These are phyloP conservation scores for Julus scanicus DNA, from an alignment of 2,888 invertebrate genomes.

Conservation along the genomic window DNA sequence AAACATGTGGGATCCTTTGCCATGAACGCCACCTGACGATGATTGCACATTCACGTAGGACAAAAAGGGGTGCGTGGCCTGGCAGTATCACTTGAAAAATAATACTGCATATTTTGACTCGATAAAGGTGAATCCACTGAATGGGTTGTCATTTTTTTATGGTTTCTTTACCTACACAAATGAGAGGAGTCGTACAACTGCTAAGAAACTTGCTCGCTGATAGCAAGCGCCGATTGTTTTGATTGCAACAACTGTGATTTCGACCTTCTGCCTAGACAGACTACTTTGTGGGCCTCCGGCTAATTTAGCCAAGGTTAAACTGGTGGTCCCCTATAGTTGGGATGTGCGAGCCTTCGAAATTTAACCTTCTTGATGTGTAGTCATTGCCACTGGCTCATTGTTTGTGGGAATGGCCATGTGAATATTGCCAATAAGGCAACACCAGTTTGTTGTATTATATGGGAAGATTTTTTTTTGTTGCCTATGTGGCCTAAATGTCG, in stretches of 20 bases:
- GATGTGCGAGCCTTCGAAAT: slow-evolving; percentile 43
- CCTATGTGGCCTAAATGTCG: not conserved
- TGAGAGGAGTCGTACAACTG: slow-evolving; percentile 43
- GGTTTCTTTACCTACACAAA: slow-evolving; percentile 47
- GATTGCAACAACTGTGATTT: slow-evolving; percentile 45
- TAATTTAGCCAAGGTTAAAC: slow-evolving; percentile 45
- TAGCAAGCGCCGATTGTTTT: slow-evolving; percentile 38
- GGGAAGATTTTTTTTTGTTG: not conserved
- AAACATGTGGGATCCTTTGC: not conserved
- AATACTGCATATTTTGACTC: slow-evolving; percentile 45
- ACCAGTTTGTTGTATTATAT: not conserved
- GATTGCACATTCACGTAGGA: not conserved
- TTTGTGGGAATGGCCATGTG: not conserved
- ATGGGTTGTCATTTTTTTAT: slow-evolving; percentile 44
- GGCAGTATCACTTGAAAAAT: slow-evolving; percentile 4
- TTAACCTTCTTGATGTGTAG: slow-evolving; percentile 43
- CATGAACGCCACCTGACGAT: not conserved
- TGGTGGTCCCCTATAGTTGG: slow-evolving; percentile 36
- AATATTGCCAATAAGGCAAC: slow-evolving; percentile 30
- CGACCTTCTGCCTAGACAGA: slow-evolving; percentile 45
- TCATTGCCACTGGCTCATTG: slow-evolving; percentile 45
- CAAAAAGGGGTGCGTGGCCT: slow-evolving; percentile 32
- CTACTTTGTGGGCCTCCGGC: slow-evolving; percentile 40
- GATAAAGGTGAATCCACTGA: slow-evolving; percentile 45
- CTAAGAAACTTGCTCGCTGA: slow-evolving; percentile 45